A percentile compares a stretch with the other conserved stretches of the same genome.
These are phyloP conservation scores for Microcaecilia unicolor DNA, from an alignment of 2,797 vertebrate genomes.

Conservation along the genomic window DNA sequence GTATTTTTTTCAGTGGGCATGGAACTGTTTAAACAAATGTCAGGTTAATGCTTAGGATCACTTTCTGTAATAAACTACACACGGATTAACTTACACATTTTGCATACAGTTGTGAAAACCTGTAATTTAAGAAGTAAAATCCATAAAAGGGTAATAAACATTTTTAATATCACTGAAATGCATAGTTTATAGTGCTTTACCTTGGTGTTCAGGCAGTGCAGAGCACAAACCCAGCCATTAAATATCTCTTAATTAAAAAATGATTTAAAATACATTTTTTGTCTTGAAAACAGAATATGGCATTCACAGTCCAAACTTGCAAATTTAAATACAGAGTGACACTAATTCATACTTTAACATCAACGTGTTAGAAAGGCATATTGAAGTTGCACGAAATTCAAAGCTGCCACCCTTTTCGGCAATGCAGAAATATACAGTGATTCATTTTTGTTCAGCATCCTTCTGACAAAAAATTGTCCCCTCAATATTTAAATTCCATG, in stretches of 20 bases:
- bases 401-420: conserved; percentile 65
- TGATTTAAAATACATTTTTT: conserved; percentile 48
- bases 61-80: conserved; percentile 52
- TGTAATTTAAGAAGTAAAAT: conserved; percentile 51
- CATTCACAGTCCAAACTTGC: conserved; percentile 31
- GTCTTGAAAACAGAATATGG: conserved; percentile 37
- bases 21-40: conserved; percentile 47
- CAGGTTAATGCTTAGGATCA: conserved; percentile 48
- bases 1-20: conserved; percentile 22
- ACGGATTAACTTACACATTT: conserved; percentile 49
- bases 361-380: conserved; percentile 20
- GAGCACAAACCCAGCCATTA: conserved; percentile 42
- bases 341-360: conserved; percentile 21
- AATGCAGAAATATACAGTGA: conserved; percentile 77
- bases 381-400: conserved; percentile 34
- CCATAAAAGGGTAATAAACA: conserved; percentile 57
- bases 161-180: conserved; percentile 38
- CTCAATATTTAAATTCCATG: too few relatives aligned
- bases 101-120: conserved; percentile 56
- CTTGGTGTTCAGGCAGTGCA: conserved; percentile 26
- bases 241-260: conserved; percentile 60
- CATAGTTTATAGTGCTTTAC: conserved; percentile 38
- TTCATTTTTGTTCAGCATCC: conserved; percentile 98
- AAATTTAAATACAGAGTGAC: conserved; percentile 29
- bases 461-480: conserved; percentile 92